Base-by-base conservation (phyloP, 2,797 vertebrate species). In the Malurus leucopterus region DNA sequence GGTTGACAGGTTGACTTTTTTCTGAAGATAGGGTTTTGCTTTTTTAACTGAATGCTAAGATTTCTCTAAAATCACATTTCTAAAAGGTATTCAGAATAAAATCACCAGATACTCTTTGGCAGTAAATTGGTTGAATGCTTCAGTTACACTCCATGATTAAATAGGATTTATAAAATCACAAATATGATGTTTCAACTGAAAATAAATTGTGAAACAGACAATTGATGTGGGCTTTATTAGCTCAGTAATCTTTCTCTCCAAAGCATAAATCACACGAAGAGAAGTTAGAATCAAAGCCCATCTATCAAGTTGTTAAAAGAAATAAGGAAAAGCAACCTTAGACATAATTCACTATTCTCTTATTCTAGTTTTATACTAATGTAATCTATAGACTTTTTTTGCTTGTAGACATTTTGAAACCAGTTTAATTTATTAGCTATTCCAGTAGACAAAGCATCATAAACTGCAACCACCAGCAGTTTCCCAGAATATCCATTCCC, bases 361-460 rank as follows among this genome's bases (percentile, higher is more conserved):
- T 72, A 29, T 67, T 91, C 40, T 43, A 46, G 23, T 70, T 93
- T 85, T 86, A 63, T 72, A 70, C 38, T 86, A 70, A 92, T 65
- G 51, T 36, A 92, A 81, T 84, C 23, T 34, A 67, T 44, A 59
- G 44, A 18, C 19, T 40, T 86, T 90, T 73, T 86, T 87, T 46
- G 15, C 32, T 86, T 57, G 12, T 63, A 47, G 57, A n/a, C 9
- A 32, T 85, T 84, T 69, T 49, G 29, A 94, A 93, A 78, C 15
- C 30, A 67, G 38, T 6, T 43, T 72, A 88, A 94, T 89, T 93
- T 92, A 88, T 93, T 93, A 86, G 38, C 41, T 85, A 21, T 88
- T 91, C 67, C 67, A 81, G 79, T 59, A 88, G 67, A 88, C 41
- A 92, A 90, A 84, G 44, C 41, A 79, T 53, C 55, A 88, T 86